Evolutionary conservation across 2,797 vertebrate genomes (phyloP), one percentile per base, ranked within the genome.

Genomic region (Gouania willdenowi): DNA sequence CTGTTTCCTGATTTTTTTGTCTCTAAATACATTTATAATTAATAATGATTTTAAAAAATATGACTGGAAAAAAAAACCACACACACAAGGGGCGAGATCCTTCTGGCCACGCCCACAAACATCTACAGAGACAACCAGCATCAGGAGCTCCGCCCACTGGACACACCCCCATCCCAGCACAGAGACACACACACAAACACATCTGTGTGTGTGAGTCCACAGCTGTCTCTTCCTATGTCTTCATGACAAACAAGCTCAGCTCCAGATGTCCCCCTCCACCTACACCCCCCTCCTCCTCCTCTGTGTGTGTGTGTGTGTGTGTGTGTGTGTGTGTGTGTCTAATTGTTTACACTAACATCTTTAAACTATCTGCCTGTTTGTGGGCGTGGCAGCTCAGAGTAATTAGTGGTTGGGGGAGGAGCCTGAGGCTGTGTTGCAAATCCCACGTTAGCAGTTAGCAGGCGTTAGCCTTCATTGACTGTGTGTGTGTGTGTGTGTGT

Each of bases 331-430:
- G 43, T 52, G 64, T 63, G 40, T 40, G 59, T 57, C 43, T 82
- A 68, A 77, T 75, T 79, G 71, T 79, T 74, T 81, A 77, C 70
- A 70, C 63, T 70, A 67, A 79, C 79, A 81, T 82, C 77, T 85
- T 82, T 81, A 75, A 83, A 40, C 75, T 42, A 70, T 82, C 79
- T 80, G 66, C 60, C 57, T 68, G 60, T 73, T 66, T 76, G 78
- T 73, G 69, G 62, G 58, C n/a, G 59, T 33, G 66, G 51, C 66
- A 77, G 49, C 62, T 50, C 45, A 28, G 5, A 44, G 40, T 77
- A 85, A 82, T 79, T 81, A 77, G 43, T 43, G 29, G 44, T 57
- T 41, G 41, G 44, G 53, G 56, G 60, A n/a, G n/a, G n/a, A n/a
- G n/a, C n/a, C n/a, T n/a, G n/a, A n/a, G n/a, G n/a, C n/a, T n/a